phyloP scores from a whole-genome alignment of 2,888 invertebrate species.

The Andrena camellia region DNA sequence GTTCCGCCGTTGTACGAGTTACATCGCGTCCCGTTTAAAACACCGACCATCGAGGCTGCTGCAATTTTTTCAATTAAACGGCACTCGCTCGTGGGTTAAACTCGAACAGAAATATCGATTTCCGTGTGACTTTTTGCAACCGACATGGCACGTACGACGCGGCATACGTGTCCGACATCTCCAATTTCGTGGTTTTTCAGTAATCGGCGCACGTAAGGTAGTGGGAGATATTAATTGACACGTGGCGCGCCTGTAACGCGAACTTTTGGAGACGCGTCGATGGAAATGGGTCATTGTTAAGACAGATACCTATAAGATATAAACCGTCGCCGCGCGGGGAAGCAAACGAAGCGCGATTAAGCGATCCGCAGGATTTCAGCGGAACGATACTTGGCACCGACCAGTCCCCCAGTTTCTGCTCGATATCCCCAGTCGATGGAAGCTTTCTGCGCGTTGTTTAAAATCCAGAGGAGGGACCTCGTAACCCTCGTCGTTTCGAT shows the following conservation, averaged over 20 bases:
- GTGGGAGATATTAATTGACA: conserved; percentile 25
- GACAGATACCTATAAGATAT: neutral
- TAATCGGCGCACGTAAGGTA: neutral
- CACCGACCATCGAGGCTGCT: neutral
- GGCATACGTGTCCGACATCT: conserved; percentile 26
- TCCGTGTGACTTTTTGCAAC: neutral
- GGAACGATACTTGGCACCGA: conserved; percentile 27
- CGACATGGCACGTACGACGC: conserved; percentile 8
- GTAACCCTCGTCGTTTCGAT: neutral
- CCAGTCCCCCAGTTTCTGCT: neutral
- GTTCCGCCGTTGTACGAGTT: neutral
- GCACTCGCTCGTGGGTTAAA: neutral
- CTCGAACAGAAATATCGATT: neutral
- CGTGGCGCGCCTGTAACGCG: conserved; percentile 9
- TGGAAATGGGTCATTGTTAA: conserved; percentile 33
- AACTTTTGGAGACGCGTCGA: neutral
- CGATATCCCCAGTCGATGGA: neutral
- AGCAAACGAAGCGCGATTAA: conserved; percentile 26
- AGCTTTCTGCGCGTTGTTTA: neutral
- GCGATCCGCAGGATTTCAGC: conserved; percentile 9
- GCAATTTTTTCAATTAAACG: conserved; percentile 13
- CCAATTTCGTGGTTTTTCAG: conserved; percentile 9
- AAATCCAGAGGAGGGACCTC: neutral
- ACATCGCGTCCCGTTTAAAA: neutral
- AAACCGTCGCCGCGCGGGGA: neutral